Base-by-base conservation (phyloP, 2,888 invertebrate species). In the Pristionchus fissidentatus region DNA sequence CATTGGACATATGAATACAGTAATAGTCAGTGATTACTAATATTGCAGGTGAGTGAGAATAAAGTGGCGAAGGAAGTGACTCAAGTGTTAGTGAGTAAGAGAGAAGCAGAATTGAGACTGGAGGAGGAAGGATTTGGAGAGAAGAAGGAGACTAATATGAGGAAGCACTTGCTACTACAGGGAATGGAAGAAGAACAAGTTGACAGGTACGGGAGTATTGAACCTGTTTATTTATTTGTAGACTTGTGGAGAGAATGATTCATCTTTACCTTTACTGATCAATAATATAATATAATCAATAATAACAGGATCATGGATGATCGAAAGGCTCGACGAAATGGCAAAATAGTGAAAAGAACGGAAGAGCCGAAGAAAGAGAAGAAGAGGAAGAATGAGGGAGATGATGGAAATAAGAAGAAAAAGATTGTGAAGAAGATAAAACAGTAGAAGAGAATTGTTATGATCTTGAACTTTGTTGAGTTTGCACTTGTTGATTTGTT, bases 21-120 rank as follows among this genome's bases (percentile, higher is more conserved):
- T 49, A 49, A 49, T 49, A 43, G 77, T 29, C n/a, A n/a, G n/a
- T n/a, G n/a, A n/a, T n/a, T n/a, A n/a, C n/a, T n/a, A n/a, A n/a
- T n/a, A n/a, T 82, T 88, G n/a, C 55, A 88, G 86, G 88, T 91
- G 29, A 96, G 96, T 86, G 96, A 96, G 86, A 95, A 95, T 0
- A 96, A 97, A 93, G 94, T 99, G 15, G 95, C 94, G 0, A 88
- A 89, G 83, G 90, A 98, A 90, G 95, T 97, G 89, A 96, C 96
- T 60, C 96, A 98, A 93, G 96, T 99, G 60, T 95, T 96, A 86
- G 96, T 98, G 43, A 95, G 97, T 0, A 95, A 96, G 87, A 95
- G 97, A 85, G 97, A 98, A 93, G 97, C 97, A 4, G 96, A 97
- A 93, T 96, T 98, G 80, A 89, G 88, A 70, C 49, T 92, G 79